These are phyloP conservation scores for Neogobius melanostomus DNA, from an alignment of 2,113 vertebrate genomes.

Conservation along the genomic window DNA sequence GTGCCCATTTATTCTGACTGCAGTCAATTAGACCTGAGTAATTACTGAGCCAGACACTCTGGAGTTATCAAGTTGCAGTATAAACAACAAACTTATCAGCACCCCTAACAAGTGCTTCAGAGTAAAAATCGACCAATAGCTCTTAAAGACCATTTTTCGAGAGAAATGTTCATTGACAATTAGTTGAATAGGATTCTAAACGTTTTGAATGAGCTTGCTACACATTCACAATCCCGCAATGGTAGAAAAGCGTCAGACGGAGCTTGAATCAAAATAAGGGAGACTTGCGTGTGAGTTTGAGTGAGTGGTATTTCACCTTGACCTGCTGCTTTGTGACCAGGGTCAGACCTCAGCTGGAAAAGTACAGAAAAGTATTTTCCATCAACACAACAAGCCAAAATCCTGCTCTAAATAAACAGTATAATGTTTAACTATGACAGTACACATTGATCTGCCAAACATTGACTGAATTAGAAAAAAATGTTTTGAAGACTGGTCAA, in stretches of 20 bases:
- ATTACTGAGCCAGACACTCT: conserved; percentile 46
- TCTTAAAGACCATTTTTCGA: not conserved
- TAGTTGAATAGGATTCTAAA: not conserved
- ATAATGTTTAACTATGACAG: not conserved
- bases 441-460: not conserved
- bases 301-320: not conserved
- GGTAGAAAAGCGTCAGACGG: too few relatives aligned
- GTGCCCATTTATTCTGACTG: conserved; percentile 32
- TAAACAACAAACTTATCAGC: conserved; percentile 45
- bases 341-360: not conserved
- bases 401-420: too few relatives aligned
- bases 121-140: conserved; percentile 19
- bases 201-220: not conserved
- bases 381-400: too few relatives aligned
- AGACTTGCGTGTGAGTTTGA: not conserved
- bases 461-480: not conserved
- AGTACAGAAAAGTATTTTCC: not conserved
- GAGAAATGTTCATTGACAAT: not conserved
- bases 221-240: not conserved
- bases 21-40: conserved; percentile 47
- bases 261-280: too few relatives aligned
- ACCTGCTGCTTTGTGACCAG: not conserved
- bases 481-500: not conserved
- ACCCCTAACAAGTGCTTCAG: conserved; percentile 33
- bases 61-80: conserved; percentile 40